These are phyloP conservation scores for Darevskia nairensis DNA, from an alignment of 2,797 vertebrate genomes.

Conservation along the genomic window DNA sequence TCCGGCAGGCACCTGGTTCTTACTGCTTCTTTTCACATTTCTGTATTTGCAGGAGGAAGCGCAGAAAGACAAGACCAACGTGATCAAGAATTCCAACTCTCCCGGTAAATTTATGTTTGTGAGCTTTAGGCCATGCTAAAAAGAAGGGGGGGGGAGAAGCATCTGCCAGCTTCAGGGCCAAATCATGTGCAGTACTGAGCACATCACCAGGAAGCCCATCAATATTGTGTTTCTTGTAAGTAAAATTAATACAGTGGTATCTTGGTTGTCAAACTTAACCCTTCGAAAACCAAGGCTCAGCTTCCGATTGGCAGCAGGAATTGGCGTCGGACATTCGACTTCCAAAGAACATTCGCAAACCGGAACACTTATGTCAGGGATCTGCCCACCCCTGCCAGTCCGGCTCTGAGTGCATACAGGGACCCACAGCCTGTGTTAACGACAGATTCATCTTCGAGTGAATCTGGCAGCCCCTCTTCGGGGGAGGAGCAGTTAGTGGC, in stretches of 20 bases:
- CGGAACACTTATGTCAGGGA: too few relatives aligned
- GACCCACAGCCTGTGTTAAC: too few relatives aligned
- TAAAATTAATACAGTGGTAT: too few relatives aligned
- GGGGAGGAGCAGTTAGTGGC: too few relatives aligned
- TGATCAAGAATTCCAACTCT: slow-evolving; percentile 84
- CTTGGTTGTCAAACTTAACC: too few relatives aligned
- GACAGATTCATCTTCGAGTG: too few relatives aligned
- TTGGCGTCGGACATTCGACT: fast-evolving
- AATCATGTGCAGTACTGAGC: not conserved
- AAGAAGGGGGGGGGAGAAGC: not conserved
- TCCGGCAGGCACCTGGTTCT: not conserved
- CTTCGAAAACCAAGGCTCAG: fast-evolving
- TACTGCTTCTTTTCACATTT: not conserved
- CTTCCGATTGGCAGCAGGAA: too few relatives aligned
- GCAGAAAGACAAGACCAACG: slow-evolving; percentile 89
- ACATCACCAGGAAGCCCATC: not conserved
- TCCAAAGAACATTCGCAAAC: too few relatives aligned
- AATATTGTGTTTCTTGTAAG: not conserved
- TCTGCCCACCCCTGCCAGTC: too few relatives aligned
- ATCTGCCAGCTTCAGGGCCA: not conserved
- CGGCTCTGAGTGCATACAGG: too few relatives aligned
- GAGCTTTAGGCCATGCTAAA: not conserved
- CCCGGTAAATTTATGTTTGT: slow-evolving; percentile 63
- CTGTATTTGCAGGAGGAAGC: slow-evolving; percentile 85
- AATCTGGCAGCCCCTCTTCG: too few relatives aligned